Evolutionary conservation across 37 sponge, comb jelly and placozoan species (phyloP), one percentile per base, ranked within the genome.

Genomic region (Bolinopsis microptera): DNA sequence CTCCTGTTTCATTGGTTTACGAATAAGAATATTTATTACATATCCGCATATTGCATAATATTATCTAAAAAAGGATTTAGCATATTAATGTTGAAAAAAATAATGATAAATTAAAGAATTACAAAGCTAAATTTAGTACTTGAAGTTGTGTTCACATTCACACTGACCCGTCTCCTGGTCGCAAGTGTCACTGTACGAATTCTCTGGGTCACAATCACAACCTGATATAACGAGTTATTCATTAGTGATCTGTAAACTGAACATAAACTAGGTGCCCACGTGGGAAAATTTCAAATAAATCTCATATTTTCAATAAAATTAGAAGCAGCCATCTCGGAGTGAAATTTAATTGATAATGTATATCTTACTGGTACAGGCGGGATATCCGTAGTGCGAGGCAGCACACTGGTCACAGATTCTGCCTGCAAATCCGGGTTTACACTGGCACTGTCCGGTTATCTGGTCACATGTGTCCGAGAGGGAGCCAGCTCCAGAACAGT

Each of bases 381-480:
- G 82, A 22, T 80, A 80, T 5, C 82, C 82, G 30, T 36, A 33
- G 82, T 80, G 22, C 2, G 36, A 33, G 23, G 22, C 37, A 21
- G 2, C 30, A 80, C 82, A 80, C 38, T 36, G 21, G 37, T 80
- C 37, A 80, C 82, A 80, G 5, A 21, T 9, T 34, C 38, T 24
- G 3, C 36, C 82, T 34, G 82, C 3, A 22, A 34, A 80, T 3
- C 82, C 82, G 8, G 34, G 36, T 33, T 33, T 27, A 33, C 82
- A 80, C 38, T 32, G 82, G 22, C 82, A 80, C 82, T 80, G 82
- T 80, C 82, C 82, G 9, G 82, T 80, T 35, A 80, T 16, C 22
- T 30, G 21, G 23, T 80, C 82, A 33, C 82, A 80, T 5, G 35
- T 18, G 21, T 80, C 38, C 36, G 38, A 33, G 2, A 36, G 22